phyloP scores from a whole-genome alignment of 2,888 invertebrate species.

The Pristionchus fissidentatus region DNA sequence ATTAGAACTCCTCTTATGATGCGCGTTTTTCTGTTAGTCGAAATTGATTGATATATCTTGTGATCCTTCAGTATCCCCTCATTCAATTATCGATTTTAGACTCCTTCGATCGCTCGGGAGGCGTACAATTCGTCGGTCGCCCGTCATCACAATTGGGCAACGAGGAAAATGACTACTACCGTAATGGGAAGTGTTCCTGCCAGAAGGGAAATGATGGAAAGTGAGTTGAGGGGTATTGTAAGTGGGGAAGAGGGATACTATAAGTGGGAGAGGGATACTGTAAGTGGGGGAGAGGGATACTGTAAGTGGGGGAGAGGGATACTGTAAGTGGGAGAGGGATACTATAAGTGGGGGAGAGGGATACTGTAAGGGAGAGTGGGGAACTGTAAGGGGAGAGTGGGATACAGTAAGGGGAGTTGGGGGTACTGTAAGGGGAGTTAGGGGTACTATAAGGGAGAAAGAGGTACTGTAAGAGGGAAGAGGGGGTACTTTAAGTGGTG shows the following conservation, averaged over 20 bases:
- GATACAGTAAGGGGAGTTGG: no score
- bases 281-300: neutral
- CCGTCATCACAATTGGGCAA: slow-evolving; percentile 36
- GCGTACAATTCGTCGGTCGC: slow-evolving; percentile 20
- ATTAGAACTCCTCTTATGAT: no score
- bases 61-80: no score
- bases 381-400: neutral
- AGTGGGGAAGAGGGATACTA: neutral
- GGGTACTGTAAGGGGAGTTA: neutral
- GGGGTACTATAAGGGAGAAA: neutral
- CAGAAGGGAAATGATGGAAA: slow-evolving; percentile 12
- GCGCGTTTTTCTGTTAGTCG: no score
- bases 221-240: neutral
- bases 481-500: no score
- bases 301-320: neutral
- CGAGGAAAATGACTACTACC: slow-evolving; percentile 9
- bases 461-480: no score
- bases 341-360: slow-evolving; percentile 11
- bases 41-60: no score
- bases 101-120: no score
- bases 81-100: no score
- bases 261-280: slow-evolving; percentile 19
- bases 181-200: neutral
- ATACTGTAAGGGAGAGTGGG: neutral
- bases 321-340: no score